Base-by-base conservation (phyloP, 2,888 invertebrate species). In the Agrochola lota region DNA sequence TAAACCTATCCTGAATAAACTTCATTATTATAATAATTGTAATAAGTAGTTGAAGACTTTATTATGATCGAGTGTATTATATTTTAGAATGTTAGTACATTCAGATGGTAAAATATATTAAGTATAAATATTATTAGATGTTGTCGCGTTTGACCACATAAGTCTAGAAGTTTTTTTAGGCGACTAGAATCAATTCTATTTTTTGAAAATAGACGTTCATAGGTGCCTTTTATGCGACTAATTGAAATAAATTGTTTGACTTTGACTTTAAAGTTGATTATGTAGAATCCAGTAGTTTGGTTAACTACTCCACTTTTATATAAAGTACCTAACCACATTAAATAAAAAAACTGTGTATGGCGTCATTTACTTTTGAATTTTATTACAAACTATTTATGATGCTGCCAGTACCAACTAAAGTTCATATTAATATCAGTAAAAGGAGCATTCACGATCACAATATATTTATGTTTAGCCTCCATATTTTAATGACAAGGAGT, bases 1-100 rank as follows among this genome's bases (percentile, higher is more conserved):
- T 77, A 60, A 72, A 70, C 26, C 5, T 40, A 67, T 62, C n/a
- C 55, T 69, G 60, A 84, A 80, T 79, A 49, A 68, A 64, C 63
- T 43, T 35, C 12, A 52, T 59, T 55, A 62, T 71, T 83, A 77
- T 40, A 55, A 64, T 83, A 52, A 77, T 72, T 62, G 17, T 66
- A 69, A 72, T 49, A 46, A 5, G 15, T 46, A 23, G 15, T 60
- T 26, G 11, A 69, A 64, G 60, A 64, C 40, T 62, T 59, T 77
- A 77, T 40, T 83, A 52, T 46, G 64, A 66, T 23, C 2, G 12
- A 64, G 23, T 77, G 12, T 78, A 55, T 55, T 57, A 23, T 30
- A 66, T 70, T 40, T 83, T 83, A 71, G 64, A 83, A 76, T 57
- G 49, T 8, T 8, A 0, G 43, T 76, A 63, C 20, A 23, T 62